These are phyloP conservation scores for Lucinisca nassula DNA, from an alignment of 2,888 invertebrate genomes.

Conservation along the genomic window DNA sequence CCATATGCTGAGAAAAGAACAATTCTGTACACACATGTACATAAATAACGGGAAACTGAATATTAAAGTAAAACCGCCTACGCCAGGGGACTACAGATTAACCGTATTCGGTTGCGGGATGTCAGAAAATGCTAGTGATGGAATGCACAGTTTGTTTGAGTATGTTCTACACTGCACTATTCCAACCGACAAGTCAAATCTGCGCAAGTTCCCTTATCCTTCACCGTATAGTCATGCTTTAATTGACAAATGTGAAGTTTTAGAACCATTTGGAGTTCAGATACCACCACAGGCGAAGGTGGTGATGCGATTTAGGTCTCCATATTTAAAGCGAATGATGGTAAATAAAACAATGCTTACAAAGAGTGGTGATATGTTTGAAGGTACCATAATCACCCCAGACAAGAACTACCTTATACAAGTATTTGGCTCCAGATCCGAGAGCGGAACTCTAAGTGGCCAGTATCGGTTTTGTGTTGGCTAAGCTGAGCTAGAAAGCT, in stretches of 20 bases:
- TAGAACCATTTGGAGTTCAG: not conserved
- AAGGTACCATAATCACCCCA: not conserved
- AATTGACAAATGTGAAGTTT: conserved; percentile 6
- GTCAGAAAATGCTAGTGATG: not conserved
- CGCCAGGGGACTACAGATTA: conserved; percentile 43
- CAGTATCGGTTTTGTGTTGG: too few relatives aligned
- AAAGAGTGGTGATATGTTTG: not conserved
- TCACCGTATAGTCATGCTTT: not conserved
- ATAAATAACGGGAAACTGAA: not conserved
- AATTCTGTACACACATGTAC: not conserved
- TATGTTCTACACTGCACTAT: conserved; percentile 46
- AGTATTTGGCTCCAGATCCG: not conserved
- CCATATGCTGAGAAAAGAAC: not conserved
- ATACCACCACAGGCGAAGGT: not conserved
- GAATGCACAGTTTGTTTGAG: conserved; percentile 27
- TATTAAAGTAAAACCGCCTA: conserved; percentile 42
- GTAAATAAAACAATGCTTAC: not conserved
- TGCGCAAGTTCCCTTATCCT: not conserved
- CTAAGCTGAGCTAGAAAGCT: too few relatives aligned
- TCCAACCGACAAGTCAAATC: not conserved
- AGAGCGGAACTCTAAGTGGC: not conserved
- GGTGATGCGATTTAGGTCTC: not conserved
- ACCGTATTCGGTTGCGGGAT: conserved; percentile 42
- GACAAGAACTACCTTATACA: not conserved
- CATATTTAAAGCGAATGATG: not conserved